A percentile compares a stretch with the other conserved stretches of the same genome.
Conservation (phyloP, 2,888 invertebrate species). For the Melanotus villosus region DNA sequence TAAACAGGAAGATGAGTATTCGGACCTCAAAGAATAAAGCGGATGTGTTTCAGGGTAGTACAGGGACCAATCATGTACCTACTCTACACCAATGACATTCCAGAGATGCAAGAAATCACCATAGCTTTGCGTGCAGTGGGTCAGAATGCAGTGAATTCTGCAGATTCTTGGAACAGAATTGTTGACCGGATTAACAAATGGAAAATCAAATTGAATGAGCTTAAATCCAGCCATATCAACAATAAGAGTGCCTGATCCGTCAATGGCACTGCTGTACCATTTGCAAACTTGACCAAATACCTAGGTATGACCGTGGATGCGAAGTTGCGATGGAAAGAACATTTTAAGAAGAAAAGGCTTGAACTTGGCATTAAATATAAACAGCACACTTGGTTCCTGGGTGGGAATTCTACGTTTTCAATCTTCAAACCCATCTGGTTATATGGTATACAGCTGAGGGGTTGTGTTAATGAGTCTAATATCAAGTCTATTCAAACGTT, state of each 20-base stretch:
- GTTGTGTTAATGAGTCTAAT: too few relatives aligned
- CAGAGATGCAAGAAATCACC: too few relatives aligned
- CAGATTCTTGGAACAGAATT: neutral
- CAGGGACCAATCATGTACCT: too few relatives aligned
- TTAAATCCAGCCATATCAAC: conserved; percentile 2
- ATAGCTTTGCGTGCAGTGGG: neutral
- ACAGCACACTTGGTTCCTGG: neutral
- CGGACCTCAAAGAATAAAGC: too few relatives aligned
- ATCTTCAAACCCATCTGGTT: too few relatives aligned
- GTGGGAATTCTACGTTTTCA: neutral
- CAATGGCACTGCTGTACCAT: neutral
- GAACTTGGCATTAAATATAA: neutral
- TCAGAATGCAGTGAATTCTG: neutral
- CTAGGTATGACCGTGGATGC: neutral
- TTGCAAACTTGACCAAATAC: neutral
- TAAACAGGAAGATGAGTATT: too few relatives aligned
- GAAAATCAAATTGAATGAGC: conserved; percentile 1
- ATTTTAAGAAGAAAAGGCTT: neutral
- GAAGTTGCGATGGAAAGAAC: neutral
- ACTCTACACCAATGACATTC: too few relatives aligned
- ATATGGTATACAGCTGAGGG: too few relatives aligned
- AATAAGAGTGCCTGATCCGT: neutral
- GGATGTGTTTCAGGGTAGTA: too few relatives aligned
- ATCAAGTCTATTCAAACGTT: too few relatives aligned
- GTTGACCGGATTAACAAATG: neutral